phyloP scores from a whole-genome alignment of 2,888 invertebrate species.

The Pandemis corylana region DNA sequence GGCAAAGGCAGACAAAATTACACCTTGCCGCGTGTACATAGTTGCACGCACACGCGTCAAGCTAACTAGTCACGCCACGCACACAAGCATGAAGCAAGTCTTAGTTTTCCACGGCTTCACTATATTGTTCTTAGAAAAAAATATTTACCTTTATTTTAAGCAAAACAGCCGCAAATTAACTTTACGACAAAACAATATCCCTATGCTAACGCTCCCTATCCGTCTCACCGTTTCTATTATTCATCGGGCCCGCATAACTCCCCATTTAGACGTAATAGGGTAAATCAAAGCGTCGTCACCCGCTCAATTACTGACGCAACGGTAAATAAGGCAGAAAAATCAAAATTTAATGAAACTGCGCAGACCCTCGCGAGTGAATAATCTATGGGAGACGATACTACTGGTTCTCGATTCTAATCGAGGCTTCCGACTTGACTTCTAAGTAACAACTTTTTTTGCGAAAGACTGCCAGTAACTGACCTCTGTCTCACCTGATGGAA shows the following conservation, averaged over 20 bases:
- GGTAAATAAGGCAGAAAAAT: slow-evolving; percentile 44
- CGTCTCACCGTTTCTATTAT: slow-evolving; percentile 23
- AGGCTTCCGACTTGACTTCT: background rate
- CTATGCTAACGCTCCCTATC: slow-evolving; percentile 12
- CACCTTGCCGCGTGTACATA: too few relatives aligned
- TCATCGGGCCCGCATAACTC: slow-evolving; percentile 32
- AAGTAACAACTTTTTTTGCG: background rate
- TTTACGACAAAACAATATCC: background rate
- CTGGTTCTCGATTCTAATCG: slow-evolving; percentile 5
- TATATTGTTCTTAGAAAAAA: too few relatives aligned
- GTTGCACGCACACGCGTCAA: too few relatives aligned
- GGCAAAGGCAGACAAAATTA: too few relatives aligned
- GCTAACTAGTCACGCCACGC: too few relatives aligned
- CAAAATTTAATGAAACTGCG: slow-evolving; percentile 42
- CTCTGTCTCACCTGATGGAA: too few relatives aligned
- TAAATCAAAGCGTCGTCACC: slow-evolving; percentile 40
- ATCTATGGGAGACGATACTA: slow-evolving; percentile 17
- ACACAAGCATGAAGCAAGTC: too few relatives aligned
- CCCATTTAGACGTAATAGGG: slow-evolving; percentile 38
- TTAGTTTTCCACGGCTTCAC: too few relatives aligned
- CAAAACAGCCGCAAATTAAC: background rate
- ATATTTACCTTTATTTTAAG: background rate
- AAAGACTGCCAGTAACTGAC: too few relatives aligned
- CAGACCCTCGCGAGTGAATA: slow-evolving; percentile 29
- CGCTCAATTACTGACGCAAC: slow-evolving; percentile 36